These are phyloP conservation scores for Lithophane leautieri DNA, from an alignment of 2,888 invertebrate species.

Conservation along the genomic window DNA sequence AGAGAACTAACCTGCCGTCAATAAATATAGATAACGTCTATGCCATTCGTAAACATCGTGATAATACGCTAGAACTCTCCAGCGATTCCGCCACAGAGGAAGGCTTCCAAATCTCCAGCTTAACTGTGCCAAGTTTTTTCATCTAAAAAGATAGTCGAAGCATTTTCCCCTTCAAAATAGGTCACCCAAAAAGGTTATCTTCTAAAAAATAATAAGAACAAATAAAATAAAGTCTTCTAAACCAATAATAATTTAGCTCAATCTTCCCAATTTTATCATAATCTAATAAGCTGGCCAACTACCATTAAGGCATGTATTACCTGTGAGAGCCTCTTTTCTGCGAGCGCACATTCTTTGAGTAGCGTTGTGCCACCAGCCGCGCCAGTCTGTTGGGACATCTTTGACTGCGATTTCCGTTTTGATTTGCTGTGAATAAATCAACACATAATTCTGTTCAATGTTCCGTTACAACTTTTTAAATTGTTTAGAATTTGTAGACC, in stretches of 20 bases:
- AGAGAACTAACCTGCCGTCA: conserved; percentile 54
- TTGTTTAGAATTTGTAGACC: neutral
- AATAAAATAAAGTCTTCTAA: conserved; percentile 37
- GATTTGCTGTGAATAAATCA: conserved; percentile 67
- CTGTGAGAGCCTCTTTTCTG: conserved; percentile 88
- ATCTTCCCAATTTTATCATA: conserved; percentile 10
- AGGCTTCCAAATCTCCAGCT: conserved; percentile 29
- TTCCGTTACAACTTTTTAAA: neutral
- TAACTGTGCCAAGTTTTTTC: conserved; percentile 39
- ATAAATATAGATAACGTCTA: conserved; percentile 41
- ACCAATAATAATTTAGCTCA: neutral
- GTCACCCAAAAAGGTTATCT: conserved; percentile 39
- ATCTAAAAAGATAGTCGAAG: conserved; percentile 45
- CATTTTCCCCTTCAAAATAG: conserved; percentile 36
- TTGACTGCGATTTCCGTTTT: conserved; percentile 84
- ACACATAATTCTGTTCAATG: neutral
- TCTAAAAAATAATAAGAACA: conserved; percentile 35
- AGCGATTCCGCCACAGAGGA: conserved; percentile 24
- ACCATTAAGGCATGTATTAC: conserved; percentile 62
- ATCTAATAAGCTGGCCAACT: neutral
- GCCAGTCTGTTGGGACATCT: conserved; percentile 93
- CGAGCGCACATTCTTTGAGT: conserved; percentile 92
- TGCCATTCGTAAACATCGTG: conserved; percentile 40
- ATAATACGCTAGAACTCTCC: conserved; percentile 32
- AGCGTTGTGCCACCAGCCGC: conserved; percentile 93